Conservation (phyloP, 2,113 vertebrate genomes). For the Hemichromis elongatus region DNA sequence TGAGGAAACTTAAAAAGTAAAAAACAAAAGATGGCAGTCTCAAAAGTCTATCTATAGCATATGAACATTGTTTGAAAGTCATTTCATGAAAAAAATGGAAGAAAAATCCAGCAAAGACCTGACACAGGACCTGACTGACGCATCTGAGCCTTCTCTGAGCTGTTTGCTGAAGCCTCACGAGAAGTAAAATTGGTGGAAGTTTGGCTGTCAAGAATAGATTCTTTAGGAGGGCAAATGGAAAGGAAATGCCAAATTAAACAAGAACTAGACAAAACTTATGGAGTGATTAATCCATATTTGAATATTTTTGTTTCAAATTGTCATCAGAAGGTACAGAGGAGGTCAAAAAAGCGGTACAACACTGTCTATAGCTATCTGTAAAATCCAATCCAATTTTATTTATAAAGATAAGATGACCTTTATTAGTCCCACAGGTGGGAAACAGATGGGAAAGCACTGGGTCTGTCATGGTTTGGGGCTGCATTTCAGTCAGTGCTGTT, state of each 20-base stretch:
- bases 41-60: background rate
- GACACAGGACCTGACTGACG: background rate
- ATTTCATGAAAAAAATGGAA: background rate
- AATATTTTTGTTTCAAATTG: background rate
- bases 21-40: background rate
- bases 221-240: background rate
- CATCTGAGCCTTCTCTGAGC: background rate
- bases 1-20: background rate
- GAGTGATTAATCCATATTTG: background rate
- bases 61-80: background rate
- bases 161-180: background rate
- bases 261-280: background rate
- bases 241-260: background rate
- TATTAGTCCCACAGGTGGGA: no score
- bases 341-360: background rate
- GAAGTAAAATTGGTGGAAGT: background rate
- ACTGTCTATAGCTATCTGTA: accelerated
- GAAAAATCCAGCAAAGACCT: background rate
- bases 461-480: background rate
- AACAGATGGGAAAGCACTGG: no score
- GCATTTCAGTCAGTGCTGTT: background rate
- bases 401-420: no score
- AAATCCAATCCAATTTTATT: no score
- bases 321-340: background rate
- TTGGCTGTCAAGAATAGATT: background rate